Conservation (phyloP, 1,140 invertebrate species). For the Calliopsis andreniformis region DNA sequence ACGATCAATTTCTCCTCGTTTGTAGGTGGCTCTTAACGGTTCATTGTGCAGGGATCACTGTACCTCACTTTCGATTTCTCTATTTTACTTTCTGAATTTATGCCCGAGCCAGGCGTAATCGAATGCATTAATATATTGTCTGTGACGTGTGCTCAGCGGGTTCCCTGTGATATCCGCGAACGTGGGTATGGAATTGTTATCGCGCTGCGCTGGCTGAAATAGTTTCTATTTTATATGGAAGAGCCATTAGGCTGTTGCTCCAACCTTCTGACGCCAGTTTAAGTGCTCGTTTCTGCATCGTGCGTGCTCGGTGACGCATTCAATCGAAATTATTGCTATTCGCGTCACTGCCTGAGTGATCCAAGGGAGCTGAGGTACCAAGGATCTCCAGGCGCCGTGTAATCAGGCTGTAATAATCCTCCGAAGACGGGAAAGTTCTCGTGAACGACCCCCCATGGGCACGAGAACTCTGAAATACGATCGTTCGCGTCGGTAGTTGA, state of each 20-base stretch:
- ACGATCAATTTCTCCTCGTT: conserved; percentile 6
- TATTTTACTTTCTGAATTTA: neutral
- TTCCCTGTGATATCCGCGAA: neutral
- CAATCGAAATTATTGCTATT: neutral
- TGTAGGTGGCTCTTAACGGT: neutral
- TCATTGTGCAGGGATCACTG: conserved; percentile 17
- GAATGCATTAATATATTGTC: neutral
- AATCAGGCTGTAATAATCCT: neutral
- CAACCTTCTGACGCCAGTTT: neutral
- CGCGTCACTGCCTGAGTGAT: neutral
- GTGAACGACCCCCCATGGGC: neutral
- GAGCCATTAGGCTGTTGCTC: neutral
- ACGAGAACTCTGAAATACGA: neutral
- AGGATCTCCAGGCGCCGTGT: neutral
- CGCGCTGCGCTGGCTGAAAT: neutral
- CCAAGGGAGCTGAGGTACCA: neutral
- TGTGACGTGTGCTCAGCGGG: neutral
- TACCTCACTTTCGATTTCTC: neutral
- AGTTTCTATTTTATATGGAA: neutral
- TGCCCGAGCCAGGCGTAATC: too few species aligned
- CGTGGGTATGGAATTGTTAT: neutral
- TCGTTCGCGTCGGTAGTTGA: neutral
- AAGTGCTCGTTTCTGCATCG: neutral
- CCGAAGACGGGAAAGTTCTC: neutral
- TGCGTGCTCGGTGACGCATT: neutral